Evolutionary conservation across 2,888 invertebrate genomes (phyloP).

Genomic region (Zhuqinia jingwanae): DNA sequence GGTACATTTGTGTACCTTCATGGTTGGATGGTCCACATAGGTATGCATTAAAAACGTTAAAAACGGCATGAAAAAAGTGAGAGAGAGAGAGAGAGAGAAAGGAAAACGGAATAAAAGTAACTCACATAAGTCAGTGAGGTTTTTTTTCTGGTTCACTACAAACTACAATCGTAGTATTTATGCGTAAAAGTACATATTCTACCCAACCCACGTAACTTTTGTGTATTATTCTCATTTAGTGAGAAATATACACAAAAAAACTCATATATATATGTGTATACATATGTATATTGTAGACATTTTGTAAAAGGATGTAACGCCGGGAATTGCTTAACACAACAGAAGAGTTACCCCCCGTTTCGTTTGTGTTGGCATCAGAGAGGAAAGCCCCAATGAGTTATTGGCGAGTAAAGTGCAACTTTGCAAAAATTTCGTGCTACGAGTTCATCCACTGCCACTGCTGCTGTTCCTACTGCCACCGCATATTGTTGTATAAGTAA

Average conservation of each 20-base stretch:
- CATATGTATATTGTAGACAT: conserved; percentile 25
- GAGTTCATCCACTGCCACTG: conserved; percentile 61
- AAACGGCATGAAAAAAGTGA: conserved; percentile 35
- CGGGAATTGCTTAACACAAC: conserved; percentile 65
- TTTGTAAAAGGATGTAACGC: conserved; percentile 32
- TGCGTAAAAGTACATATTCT: not conserved
- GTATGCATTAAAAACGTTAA: conserved; percentile 27
- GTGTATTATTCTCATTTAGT: too few relatives aligned
- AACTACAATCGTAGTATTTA: not conserved
- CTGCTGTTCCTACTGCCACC: too few relatives aligned
- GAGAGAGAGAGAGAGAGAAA: not conserved
- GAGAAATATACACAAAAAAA: too few relatives aligned
- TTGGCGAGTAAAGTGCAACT: conserved; percentile 77
- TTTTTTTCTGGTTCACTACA: conserved; percentile 45
- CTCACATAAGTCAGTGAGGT: conserved; percentile 30
- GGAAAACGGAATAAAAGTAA: conserved; percentile 58
- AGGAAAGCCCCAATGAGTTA: conserved; percentile 78
- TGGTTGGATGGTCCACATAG: not conserved
- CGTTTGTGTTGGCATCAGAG: conserved; percentile 68
- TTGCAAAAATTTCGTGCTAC: conserved; percentile 76
- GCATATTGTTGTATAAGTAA: conserved; percentile 4
- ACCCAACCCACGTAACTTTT: not conserved
- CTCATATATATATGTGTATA: not conserved
- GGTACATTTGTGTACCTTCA: not conserved
- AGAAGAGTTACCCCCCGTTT: conserved; percentile 67